Evolutionary conservation across 2,888 invertebrate genomes (phyloP).

Genomic region (Schizaphis graminum): DNA sequence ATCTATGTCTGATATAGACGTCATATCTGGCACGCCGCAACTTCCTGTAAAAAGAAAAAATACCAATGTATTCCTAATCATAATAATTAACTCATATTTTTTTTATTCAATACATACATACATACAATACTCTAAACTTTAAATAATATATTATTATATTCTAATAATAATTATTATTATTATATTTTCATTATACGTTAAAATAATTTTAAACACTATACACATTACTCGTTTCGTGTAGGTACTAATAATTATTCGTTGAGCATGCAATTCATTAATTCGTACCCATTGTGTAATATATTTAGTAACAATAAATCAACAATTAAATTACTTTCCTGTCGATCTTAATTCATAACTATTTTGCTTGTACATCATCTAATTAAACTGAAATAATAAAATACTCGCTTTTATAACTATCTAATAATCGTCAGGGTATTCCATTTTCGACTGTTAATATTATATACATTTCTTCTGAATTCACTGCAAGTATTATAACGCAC

Average conservation of each 20-base stretch:
- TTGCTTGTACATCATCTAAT: not conserved
- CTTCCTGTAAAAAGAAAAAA: slow-evolving; percentile 72
- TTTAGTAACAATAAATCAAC: not conserved
- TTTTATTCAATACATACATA: not conserved
- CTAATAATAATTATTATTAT: not conserved
- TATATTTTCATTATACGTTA: not conserved
- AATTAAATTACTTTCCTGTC: not conserved
- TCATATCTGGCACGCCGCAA: slow-evolving; percentile 92
- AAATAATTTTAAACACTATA: not conserved
- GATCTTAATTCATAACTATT: not conserved
- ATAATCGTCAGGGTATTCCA: not conserved
- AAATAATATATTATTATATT: not conserved
- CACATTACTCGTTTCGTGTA: not conserved
- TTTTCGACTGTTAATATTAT: not conserved
- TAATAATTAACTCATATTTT: not conserved
- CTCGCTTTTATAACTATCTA: not conserved
- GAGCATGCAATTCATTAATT: not conserved
- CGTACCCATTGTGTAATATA: not conserved
- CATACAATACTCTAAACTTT: not conserved
- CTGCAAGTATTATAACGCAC: not conserved
- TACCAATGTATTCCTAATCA: not conserved
- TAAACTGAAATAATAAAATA: not conserved
- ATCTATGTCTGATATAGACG: slow-evolving; percentile 89
- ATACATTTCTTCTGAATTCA: not conserved
- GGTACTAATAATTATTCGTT: not conserved